phyloP scores from a whole-genome alignment of 37 sponge, comb jelly and placozoan genomes.

The Mnemiopsis leidyi region DNA sequence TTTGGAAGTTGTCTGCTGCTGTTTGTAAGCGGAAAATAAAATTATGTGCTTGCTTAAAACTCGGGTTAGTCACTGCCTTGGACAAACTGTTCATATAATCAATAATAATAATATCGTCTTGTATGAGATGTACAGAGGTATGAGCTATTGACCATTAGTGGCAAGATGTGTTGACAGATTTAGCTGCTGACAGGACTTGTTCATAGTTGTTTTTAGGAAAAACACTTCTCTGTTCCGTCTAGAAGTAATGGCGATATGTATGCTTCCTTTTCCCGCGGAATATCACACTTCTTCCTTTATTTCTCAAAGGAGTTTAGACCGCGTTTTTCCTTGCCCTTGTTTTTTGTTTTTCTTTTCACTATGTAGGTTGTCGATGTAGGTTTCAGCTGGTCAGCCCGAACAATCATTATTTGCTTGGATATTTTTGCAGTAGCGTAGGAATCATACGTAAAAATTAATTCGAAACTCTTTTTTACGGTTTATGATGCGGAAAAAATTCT shows the following conservation, averaged over 20 bases:
- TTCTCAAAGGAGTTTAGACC: too few species aligned
- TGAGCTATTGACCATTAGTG: not conserved
- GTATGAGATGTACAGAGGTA: not conserved
- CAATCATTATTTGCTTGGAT: too few species aligned
- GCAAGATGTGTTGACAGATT: not conserved
- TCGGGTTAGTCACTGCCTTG: not conserved
- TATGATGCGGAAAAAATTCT: too few species aligned
- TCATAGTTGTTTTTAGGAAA: not conserved
- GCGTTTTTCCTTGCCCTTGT: too few species aligned
- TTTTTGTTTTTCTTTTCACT: too few species aligned
- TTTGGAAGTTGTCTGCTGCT: not conserved
- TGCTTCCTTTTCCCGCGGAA: not conserved
- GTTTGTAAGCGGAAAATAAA: not conserved
- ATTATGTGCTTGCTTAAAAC: not conserved
- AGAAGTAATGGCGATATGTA: not conserved
- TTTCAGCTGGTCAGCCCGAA: too few species aligned
- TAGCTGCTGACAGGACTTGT: not conserved
- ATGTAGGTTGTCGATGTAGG: too few species aligned
- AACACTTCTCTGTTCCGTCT: not conserved
- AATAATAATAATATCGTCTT: not conserved
- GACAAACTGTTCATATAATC: not conserved
- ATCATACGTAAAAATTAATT: too few species aligned
- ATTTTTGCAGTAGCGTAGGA: too few species aligned
- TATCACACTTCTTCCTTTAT: too few species aligned
- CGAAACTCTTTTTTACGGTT: too few species aligned